Percentiles rank a stretch among this genome's conserved stretches.
These are phyloP conservation scores for Diorhabda sublineata DNA, from an alignment of 1,140 invertebrate genomes.

Conservation along the genomic window DNA sequence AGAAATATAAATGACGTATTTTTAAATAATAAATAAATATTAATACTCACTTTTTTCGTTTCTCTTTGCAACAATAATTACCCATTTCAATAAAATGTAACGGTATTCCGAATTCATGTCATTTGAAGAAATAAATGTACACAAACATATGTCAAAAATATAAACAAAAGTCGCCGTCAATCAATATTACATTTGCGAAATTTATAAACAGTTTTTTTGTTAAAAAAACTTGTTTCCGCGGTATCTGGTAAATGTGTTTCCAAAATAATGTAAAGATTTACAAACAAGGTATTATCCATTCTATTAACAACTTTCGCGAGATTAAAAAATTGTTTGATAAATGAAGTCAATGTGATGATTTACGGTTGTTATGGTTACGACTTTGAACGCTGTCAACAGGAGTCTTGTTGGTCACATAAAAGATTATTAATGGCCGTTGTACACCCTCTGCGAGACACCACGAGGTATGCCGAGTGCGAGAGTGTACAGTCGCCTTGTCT, in stretches of 20 bases:
- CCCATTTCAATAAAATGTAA: constrained; percentile 34
- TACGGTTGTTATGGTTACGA: not conserved
- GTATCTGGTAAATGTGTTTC: not conserved
- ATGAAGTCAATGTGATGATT: not conserved
- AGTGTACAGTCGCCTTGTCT: too few species aligned
- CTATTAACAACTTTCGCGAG: not conserved
- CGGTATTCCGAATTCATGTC: constrained; percentile 3
- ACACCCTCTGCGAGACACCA: not conserved
- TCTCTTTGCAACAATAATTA: constrained; percentile 37
- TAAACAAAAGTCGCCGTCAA: constrained; percentile 1
- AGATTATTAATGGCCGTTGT: not conserved
- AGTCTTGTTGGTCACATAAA: too few species aligned
- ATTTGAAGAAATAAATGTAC: not conserved
- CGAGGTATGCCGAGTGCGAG: too few species aligned
- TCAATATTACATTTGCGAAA: not conserved
- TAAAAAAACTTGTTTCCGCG: not conserved
- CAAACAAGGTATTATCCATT: too few species aligned
- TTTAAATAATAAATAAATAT: not conserved
- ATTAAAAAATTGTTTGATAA: not conserved
- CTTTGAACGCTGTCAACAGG: not conserved
- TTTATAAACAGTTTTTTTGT: not conserved
- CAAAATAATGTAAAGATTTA: too few species aligned
- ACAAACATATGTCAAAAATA: constrained; percentile 4
- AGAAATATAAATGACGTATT: not conserved
- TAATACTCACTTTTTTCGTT: constrained; percentile 32